Evolutionary conservation across 2,797 vertebrate genomes (phyloP).

Genomic region (Acrocephalus scirpaceus): DNA sequence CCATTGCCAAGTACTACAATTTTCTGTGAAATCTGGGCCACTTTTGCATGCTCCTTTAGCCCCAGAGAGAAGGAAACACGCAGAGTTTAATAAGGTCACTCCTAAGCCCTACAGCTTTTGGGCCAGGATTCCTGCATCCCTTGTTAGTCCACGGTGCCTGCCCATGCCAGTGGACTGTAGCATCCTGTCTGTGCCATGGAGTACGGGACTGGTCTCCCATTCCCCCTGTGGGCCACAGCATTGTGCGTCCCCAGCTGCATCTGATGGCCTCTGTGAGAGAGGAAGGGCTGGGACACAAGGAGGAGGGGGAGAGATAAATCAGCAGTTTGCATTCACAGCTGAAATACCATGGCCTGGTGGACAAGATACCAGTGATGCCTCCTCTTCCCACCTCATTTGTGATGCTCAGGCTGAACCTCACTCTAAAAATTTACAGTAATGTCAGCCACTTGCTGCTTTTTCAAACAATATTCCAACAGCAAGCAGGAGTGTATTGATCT

Average conservation of each 20-base stretch:
- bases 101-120: background rate
- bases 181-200: background rate
- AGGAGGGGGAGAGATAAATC: background rate
- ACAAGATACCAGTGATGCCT: background rate
- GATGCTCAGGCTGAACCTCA: background rate
- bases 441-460: background rate
- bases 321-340: background rate
- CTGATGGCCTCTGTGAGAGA: background rate
- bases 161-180: background rate
- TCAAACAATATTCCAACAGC: background rate
- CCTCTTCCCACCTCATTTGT: background rate
- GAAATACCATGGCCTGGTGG: background rate
- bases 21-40: background rate
- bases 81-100: fast-evolving
- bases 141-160: background rate
- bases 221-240: background rate
- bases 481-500: background rate
- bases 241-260: background rate
- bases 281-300: background rate
- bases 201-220: too few species aligned
- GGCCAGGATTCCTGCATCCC: background rate
- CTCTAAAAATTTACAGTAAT: background rate
- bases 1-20: background rate
- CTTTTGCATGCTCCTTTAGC: background rate
- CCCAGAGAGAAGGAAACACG: fast-evolving